A percentile compares a stretch with the other conserved stretches of the same genome.
These are phyloP conservation scores for Macquaria australasica DNA, from an alignment of 2,113 vertebrate genomes.

Conservation along the genomic window DNA sequence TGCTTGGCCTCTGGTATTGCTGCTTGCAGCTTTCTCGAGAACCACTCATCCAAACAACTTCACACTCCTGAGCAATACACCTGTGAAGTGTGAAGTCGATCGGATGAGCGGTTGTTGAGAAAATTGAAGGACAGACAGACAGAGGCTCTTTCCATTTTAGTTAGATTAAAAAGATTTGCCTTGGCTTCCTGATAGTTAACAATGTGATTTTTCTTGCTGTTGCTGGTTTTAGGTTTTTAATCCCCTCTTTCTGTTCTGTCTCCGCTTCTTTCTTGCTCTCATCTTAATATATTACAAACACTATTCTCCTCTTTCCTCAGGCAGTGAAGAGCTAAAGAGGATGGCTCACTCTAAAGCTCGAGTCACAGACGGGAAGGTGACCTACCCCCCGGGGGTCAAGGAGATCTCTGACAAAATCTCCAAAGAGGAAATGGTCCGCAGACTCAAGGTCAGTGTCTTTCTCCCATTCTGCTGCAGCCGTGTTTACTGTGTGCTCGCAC, in stretches of 20 bases:
- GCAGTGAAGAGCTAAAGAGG: constrained; percentile 86
- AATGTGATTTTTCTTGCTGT: not conserved
- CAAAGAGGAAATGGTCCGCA: constrained; percentile 99
- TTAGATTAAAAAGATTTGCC: constrained; percentile 28
- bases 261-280: not conserved
- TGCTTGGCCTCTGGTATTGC: too few relatives aligned
- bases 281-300: not conserved
- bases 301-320: constrained; percentile 74
- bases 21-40: too few relatives aligned
- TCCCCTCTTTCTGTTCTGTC: not conserved
- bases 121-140: too few relatives aligned
- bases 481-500: not conserved
- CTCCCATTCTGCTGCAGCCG: not conserved
- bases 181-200: constrained; percentile 10
- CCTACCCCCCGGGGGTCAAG: constrained; percentile 99
- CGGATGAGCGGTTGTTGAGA: too few relatives aligned
- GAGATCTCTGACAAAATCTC: constrained; percentile 99
- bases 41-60: too few relatives aligned
- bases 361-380: constrained; percentile 98
- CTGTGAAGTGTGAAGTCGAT: too few relatives aligned
- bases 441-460: constrained; percentile 90
- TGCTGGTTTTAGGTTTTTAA: not conserved
- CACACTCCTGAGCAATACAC: too few relatives aligned
- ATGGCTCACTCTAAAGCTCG: constrained; percentile 99
- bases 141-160: too few relatives aligned